Evolutionary conservation across 2,888 invertebrate species (phyloP).

Genomic region (Vanessa cardui): DNA sequence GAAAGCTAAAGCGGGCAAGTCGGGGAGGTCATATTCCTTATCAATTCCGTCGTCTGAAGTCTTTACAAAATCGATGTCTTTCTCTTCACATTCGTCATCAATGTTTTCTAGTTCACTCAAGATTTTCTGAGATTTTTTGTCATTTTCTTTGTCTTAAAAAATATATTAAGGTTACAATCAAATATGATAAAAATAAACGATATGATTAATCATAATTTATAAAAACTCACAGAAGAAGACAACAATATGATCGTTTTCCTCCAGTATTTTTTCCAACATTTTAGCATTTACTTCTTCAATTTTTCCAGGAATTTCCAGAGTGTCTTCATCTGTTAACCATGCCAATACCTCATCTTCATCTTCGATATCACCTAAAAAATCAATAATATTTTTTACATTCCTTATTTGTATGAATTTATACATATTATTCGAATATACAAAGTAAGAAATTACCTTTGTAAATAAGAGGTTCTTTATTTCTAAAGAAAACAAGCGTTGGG

Average conservation of each 20-base stretch:
- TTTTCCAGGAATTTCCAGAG: slow-evolving; percentile 94
- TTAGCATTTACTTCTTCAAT: slow-evolving; percentile 95
- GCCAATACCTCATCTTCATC: slow-evolving; percentile 96
- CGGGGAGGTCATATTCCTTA: slow-evolving; percentile 92
- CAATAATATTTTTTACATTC: not conserved
- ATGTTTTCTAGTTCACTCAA: slow-evolving; percentile 95
- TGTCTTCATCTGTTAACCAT: slow-evolving; percentile 95
- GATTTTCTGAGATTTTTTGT: slow-evolving; percentile 94
- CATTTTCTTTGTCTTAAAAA: slow-evolving; percentile 90
- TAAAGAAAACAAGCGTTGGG: slow-evolving; percentile 94
- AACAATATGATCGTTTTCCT: slow-evolving; percentile 93
- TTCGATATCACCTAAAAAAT: slow-evolving; percentile 87
- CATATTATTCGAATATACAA: not conserved
- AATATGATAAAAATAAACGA: not conserved
- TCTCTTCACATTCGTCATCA: slow-evolving; percentile 95
- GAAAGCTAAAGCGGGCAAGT: slow-evolving; percentile 92
- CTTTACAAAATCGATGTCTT: slow-evolving; percentile 95
- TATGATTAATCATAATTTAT: not conserved
- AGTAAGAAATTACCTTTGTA: slow-evolving; percentile 83
- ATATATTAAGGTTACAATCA: not conserved
- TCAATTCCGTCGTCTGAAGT: slow-evolving; percentile 94
- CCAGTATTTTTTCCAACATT: slow-evolving; percentile 95
- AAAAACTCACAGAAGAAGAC: slow-evolving; percentile 94
- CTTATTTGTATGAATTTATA: not conserved
- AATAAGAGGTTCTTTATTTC: slow-evolving; percentile 94